Evolutionary conservation across 2,113 vertebrate species (phyloP), one percentile per base, ranked within the genome.

Genomic region (Carettochelys insculpta): DNA sequence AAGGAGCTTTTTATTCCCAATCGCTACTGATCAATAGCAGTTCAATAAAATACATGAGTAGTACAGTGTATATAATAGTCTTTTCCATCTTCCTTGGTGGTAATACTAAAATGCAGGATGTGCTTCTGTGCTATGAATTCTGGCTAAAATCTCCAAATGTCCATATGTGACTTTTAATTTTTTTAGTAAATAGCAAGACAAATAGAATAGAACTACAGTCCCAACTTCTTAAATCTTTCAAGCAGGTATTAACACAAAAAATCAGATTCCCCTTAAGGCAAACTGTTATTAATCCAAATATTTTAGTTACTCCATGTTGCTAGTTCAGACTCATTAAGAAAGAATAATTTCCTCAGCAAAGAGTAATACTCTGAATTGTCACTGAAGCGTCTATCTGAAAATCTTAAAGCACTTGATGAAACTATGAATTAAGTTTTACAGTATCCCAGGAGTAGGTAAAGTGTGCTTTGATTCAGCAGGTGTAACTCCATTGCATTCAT

Each of bases 21-120:
- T 96, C 85, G 89, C n/a, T 85, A 50, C 47, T 17, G 89, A 93
- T 97, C 96, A 94, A 97, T 95, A 97, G 56, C n/a, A 94, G 90
- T 54, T 96, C 95, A 92, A 77, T 95, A 96, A 85, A 71, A 90
- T 25, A 93, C 92, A 90, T 77, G 58, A 96, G 95, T 95, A 93
- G 76, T 73, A n/a, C 50, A 93, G 29, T 56, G 90, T 0, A 0
- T 73, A 73, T 58, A 94, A 75, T 45, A 89, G 27, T 10, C 1
- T 76, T 90, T 89, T 87, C 78, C 92, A 53, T 31, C 86, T 89
- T 94, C 71, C 91, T 41, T 38, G 19, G 48, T 43, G 80, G 71
- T 14, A 82, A 77, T 82, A 17, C 52, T 41, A 4, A 90, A 85
- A 81, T 1, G 77, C 8, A 90, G 80, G 20, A 80, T 75, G 25